Evolutionary conservation across 2,113 vertebrate species (phyloP).

Genomic region (Narcine bancroftii): DNA sequence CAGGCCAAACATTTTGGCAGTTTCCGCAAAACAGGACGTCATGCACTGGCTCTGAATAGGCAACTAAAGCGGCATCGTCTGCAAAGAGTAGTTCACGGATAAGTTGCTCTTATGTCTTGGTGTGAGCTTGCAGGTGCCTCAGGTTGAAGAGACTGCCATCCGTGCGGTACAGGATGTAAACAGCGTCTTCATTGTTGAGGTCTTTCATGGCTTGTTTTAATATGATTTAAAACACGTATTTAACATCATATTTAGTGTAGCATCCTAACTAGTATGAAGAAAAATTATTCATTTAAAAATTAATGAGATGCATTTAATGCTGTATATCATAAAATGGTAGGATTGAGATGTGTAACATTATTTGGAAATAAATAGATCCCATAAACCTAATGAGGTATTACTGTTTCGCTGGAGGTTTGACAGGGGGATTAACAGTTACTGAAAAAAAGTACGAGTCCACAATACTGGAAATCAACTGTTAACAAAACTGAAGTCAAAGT

Average conservation of each 20-base stretch:
- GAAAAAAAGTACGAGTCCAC: not conserved
- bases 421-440: not conserved
- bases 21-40: too few relatives aligned
- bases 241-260: not conserved
- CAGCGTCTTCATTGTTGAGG: too few relatives aligned
- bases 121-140: too few relatives aligned
- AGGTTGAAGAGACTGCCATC: too few relatives aligned
- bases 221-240: not conserved
- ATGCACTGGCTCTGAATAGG: too few relatives aligned
- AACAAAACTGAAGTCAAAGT: not conserved
- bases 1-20: too few relatives aligned
- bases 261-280: not conserved
- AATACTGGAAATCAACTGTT: not conserved
- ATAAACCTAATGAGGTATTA: slow-evolving; percentile 19
- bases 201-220: too few relatives aligned
- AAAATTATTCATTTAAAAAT: slow-evolving; percentile 1
- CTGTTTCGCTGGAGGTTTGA: not conserved
- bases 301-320: not conserved
- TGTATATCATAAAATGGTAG: not conserved
- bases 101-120: too few relatives aligned
- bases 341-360: not conserved
- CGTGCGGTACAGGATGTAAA: too few relatives aligned
- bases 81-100: too few relatives aligned
- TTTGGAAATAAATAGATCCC: slow-evolving; percentile 16
- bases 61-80: too few relatives aligned